Conservation (phyloP, 2,797 vertebrate species). For the Pteronotus mesoamericanus region DNA sequence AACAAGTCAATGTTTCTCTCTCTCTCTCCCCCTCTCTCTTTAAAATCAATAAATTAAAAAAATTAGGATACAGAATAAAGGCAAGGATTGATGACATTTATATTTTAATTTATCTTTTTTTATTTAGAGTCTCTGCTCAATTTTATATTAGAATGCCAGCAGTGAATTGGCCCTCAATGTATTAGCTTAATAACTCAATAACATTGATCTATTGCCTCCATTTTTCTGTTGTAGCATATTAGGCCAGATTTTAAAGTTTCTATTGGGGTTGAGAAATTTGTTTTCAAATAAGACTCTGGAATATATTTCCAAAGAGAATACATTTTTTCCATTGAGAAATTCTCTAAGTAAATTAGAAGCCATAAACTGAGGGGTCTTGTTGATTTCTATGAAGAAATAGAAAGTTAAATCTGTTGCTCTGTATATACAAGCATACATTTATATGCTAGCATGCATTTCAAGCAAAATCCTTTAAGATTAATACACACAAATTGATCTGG, state of each 20-base stretch:
- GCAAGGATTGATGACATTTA: background rate
- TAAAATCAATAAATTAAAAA: background rate
- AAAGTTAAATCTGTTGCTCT: background rate
- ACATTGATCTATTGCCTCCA: background rate
- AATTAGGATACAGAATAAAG: background rate
- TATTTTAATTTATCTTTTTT: background rate
- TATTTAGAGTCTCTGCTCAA: background rate
- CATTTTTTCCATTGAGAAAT: constrained; percentile 27
- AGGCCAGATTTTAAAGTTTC: background rate
- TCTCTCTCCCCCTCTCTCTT: no score
- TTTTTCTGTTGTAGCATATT: background rate
- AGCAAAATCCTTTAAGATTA: constrained; percentile 1
- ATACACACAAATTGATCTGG: background rate
- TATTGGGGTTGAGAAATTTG: background rate
- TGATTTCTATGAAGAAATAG: constrained; percentile 27
- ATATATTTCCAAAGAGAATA: constrained; percentile 42
- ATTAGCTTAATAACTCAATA: background rate
- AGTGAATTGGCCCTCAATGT: background rate
- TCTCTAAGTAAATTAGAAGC: constrained; percentile 17
- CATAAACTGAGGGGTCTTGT: background rate
- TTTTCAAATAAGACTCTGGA: constrained; percentile 23
- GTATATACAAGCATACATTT: background rate
- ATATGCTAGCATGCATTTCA: background rate
- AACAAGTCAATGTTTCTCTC: no score
- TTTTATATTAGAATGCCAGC: background rate